Conservation (phyloP, 2,797 vertebrate species). For the Loris lydekkerianus region DNA sequence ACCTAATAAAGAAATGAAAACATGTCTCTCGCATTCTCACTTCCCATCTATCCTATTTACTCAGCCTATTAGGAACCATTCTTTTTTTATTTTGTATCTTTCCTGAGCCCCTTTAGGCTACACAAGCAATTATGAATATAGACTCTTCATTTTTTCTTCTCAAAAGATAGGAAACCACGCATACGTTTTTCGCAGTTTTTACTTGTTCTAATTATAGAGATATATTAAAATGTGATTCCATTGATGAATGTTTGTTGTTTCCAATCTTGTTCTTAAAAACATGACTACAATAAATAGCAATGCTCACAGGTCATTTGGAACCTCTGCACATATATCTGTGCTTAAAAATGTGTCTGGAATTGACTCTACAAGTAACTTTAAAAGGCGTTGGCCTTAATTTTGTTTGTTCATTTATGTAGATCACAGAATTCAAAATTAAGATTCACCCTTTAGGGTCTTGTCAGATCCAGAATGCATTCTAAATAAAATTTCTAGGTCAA, state of each 20-base stretch:
- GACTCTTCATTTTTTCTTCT: background rate
- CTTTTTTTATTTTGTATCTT: background rate
- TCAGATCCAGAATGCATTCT: background rate
- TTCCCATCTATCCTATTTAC: background rate
- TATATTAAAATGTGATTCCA: background rate
- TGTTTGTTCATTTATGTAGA: background rate
- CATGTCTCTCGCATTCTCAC: background rate
- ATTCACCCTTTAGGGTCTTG: background rate
- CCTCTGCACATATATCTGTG: background rate
- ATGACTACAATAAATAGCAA: background rate
- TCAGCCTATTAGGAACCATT: background rate
- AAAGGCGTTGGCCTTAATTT: background rate
- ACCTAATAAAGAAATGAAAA: background rate
- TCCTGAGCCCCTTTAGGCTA: background rate
- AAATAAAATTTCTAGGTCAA: background rate
- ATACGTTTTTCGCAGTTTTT: background rate
- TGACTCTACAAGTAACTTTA: background rate
- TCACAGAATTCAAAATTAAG: background rate
- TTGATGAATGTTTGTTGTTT: constrained; percentile 62
- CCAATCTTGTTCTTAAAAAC: constrained; percentile 19
- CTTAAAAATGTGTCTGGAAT: background rate
- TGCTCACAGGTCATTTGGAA: background rate
- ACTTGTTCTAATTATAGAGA: background rate
- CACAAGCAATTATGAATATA: background rate
- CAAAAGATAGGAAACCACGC: background rate